phyloP scores from a whole-genome alignment of 1,140 invertebrate genomes.

The Lamellibrachia luymesi region DNA sequence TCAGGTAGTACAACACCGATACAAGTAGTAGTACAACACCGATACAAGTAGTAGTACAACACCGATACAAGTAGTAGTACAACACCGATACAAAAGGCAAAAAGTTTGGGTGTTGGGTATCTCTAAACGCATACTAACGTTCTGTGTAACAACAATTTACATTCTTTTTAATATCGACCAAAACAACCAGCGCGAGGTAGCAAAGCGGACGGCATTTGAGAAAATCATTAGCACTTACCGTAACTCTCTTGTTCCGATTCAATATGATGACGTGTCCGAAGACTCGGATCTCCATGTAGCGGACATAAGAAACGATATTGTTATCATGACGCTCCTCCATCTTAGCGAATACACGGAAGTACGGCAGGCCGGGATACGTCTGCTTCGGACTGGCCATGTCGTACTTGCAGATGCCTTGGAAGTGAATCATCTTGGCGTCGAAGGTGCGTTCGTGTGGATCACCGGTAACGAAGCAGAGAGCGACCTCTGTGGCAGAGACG shows the following conservation, averaged over 20 bases:
- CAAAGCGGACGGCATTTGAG: neutral
- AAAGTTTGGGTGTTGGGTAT: too few relatives aligned
- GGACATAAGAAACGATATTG: neutral
- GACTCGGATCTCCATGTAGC: neutral
- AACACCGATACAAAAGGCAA: too few relatives aligned
- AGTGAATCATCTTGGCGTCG: conserved; percentile 6
- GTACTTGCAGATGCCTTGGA: conserved; percentile 21
- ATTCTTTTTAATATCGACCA: too few relatives aligned
- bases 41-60: too few relatives aligned
- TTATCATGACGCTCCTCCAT: neutral
- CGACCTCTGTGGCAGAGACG: neutral
- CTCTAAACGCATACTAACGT: too few relatives aligned
- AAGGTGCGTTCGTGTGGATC: neutral
- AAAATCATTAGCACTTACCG: neutral
- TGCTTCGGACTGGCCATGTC: neutral
- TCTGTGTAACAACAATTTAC: too few relatives aligned
- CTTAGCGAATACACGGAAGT: neutral
- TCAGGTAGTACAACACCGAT: too few relatives aligned
- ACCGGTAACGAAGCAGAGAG: neutral
- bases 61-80: too few relatives aligned
- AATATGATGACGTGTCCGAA: neutral
- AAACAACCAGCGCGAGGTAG: too few relatives aligned
- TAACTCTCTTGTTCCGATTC: neutral
- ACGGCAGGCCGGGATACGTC: neutral
- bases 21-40: too few relatives aligned